Evolutionary conservation across 2,113 vertebrate genomes (phyloP), one percentile per base, ranked within the genome.

Genomic region (Dendropsophus ebraccatus): DNA sequence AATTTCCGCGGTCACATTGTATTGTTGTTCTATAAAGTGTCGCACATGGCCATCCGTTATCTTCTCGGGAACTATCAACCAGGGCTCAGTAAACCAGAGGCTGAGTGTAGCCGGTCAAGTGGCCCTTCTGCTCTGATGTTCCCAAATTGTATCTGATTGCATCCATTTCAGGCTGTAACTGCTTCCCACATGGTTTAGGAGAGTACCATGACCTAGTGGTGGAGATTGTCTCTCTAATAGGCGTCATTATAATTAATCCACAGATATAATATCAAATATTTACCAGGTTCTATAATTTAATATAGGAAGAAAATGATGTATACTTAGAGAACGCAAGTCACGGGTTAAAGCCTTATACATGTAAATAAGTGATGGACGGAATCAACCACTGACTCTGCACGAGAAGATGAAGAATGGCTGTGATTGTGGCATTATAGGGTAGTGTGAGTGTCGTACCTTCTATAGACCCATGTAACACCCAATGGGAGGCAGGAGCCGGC

Each of bases 81-180:
- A 52, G 50, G n/a, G 35, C 47, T 76, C 65, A 62, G 54, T 62
- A 65, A 30, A 84, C 41, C 37, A 12, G 41, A 72, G 32, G 28
- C 23, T 75, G 54, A 75, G 47, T 41, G 37, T 6, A 62, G 13
- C 16, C 52, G 83, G 56, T 84, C 72, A 84, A 84, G 83, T 84
- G 73, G 41, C 58, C 73, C 83, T 84, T 62, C 14, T 52, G 28
- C 58, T 79, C 30, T n/a, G 4, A 37, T 45, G 21, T 32, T 25
- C 28, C 54, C 28, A 65, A 67, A 85, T 85, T 65, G 14, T 37
- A 60, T 49, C 28, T 78, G 75, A 85, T 85, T 85, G 12, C 47
- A 54, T 21, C 67, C 76, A 79, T 60, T 85, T 54, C 21, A 69
- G 30, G 12, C 9, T 75, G 49, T 75, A 60, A 54, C 49, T 49